Evolutionary conservation across 2,888 invertebrate species (phyloP).

Genomic region (Seladonia tumulorum): DNA sequence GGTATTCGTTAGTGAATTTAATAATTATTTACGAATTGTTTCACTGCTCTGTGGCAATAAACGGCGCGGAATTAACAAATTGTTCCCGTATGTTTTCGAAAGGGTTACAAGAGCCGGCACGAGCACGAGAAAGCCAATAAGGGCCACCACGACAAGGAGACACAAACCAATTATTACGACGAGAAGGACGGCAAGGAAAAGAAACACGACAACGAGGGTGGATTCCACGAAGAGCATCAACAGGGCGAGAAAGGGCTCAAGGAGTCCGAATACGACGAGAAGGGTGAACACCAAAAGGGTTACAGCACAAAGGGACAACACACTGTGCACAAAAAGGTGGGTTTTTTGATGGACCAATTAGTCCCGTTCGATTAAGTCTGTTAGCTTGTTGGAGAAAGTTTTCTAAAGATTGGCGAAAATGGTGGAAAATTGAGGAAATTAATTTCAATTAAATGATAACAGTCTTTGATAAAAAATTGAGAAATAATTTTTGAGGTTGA

Average conservation of each 20-base stretch:
- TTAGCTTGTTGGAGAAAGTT: neutral
- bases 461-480: too few relatives aligned
- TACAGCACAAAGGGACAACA: slow-evolving; percentile 85
- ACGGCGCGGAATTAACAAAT: neutral
- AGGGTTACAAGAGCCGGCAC: slow-evolving; percentile 85
- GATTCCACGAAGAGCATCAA: slow-evolving; percentile 88
- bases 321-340: slow-evolving; percentile 84
- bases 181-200: slow-evolving; percentile 88
- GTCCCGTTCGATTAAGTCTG: neutral
- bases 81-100: neutral
- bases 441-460: too few relatives aligned
- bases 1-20: neutral
- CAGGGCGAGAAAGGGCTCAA: slow-evolving; percentile 87
- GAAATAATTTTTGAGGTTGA: neutral
- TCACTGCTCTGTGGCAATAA: neutral
- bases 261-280: slow-evolving; percentile 81
- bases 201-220: slow-evolving; percentile 87
- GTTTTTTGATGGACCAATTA: neutral
- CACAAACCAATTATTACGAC: slow-evolving; percentile 88
- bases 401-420: neutral
- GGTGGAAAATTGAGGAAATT: too few relatives aligned
- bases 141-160: slow-evolving; percentile 90
- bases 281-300: slow-evolving; percentile 83
- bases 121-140: slow-evolving; percentile 87
- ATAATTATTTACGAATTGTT: neutral